phyloP scores from a whole-genome alignment of 2,113 vertebrate species.

The Sturnus vulgaris region DNA sequence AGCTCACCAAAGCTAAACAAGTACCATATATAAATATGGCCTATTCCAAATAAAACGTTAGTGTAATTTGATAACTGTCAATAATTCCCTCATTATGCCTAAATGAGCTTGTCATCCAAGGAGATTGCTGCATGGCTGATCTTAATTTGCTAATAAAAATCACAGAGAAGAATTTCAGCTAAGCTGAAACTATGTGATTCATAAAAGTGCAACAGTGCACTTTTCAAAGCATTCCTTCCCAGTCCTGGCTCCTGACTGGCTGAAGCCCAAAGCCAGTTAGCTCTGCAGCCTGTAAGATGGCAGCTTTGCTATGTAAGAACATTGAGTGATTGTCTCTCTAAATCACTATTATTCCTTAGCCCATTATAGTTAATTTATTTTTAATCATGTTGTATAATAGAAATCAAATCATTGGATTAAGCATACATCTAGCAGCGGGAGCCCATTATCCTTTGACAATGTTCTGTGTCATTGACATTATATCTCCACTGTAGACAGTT shows the following conservation, averaged over 20 bases:
- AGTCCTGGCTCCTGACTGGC: neutral
- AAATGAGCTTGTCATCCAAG: constrained; percentile 61
- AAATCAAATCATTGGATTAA: constrained; percentile 62
- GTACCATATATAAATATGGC: constrained; percentile 49
- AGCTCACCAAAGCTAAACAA: constrained; percentile 52
- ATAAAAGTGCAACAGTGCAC: constrained; percentile 27
- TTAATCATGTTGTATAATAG: constrained; percentile 62
- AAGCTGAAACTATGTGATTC: constrained; percentile 32
- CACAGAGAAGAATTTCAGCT: constrained; percentile 29
- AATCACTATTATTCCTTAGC: constrained; percentile 61
- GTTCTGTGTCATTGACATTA: constrained; percentile 58
- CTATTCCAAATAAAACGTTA: constrained; percentile 51
- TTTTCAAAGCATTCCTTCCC: neutral
- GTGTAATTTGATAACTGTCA: constrained; percentile 56
- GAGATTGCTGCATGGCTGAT: constrained; percentile 28
- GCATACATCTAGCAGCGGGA: constrained; percentile 51
- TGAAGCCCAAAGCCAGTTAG: constrained; percentile 5
- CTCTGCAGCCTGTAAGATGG: neutral
- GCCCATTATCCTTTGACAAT: constrained; percentile 59
- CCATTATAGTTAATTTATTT: constrained; percentile 70
- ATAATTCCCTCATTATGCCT: constrained; percentile 58
- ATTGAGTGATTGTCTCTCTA: constrained; percentile 55
- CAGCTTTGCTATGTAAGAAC: constrained; percentile 38
- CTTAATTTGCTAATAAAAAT: constrained; percentile 63
- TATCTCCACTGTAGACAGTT: constrained; percentile 57